Conservation (phyloP, 2,888 invertebrate species). For the Beris chalybata region DNA sequence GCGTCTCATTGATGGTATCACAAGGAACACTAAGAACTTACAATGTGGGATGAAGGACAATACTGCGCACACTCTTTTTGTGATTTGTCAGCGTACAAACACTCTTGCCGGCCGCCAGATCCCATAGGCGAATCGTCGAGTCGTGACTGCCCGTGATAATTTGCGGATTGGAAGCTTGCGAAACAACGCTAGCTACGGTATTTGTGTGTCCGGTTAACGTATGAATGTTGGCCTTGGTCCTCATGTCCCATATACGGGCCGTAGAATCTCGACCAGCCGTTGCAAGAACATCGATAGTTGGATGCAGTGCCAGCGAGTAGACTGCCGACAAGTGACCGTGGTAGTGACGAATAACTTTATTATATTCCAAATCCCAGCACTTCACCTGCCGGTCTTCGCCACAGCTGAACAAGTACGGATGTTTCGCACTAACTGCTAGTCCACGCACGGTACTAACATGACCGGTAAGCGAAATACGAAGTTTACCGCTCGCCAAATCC, state of each 20-base stretch:
- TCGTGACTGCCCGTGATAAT: slow-evolving; percentile 94
- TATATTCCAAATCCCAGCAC: slow-evolving; percentile 99
- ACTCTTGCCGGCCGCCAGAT: slow-evolving; percentile 93
- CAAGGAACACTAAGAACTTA: slow-evolving; percentile 49
- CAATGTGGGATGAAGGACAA: slow-evolving; percentile 75
- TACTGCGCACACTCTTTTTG: slow-evolving; percentile 89
- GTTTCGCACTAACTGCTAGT: slow-evolving; percentile 87
- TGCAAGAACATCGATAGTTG: slow-evolving; percentile 90
- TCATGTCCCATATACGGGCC: slow-evolving; percentile 97
- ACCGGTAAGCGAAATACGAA: slow-evolving; percentile 96
- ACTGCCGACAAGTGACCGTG: slow-evolving; percentile 98
- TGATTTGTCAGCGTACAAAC: slow-evolving; percentile 96
- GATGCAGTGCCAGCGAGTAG: slow-evolving; percentile 91
- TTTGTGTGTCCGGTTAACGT: slow-evolving; percentile 95
- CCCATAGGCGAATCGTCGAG: slow-evolving; percentile 96
- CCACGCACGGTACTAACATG: slow-evolving; percentile 98
- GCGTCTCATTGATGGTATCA: not conserved
- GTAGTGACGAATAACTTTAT: slow-evolving; percentile 96
- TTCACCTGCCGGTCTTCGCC: slow-evolving; percentile 99
- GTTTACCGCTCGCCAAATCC: slow-evolving; percentile 94
- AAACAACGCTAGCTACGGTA: slow-evolving; percentile 92
- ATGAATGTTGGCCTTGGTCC: slow-evolving; percentile 98
- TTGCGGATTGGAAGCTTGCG: slow-evolving; percentile 94
- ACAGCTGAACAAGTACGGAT: slow-evolving; percentile 98
- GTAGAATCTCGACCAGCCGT: slow-evolving; percentile 95